Conservation (phyloP, 2,888 invertebrate genomes). For the Chouioia cunea region DNA sequence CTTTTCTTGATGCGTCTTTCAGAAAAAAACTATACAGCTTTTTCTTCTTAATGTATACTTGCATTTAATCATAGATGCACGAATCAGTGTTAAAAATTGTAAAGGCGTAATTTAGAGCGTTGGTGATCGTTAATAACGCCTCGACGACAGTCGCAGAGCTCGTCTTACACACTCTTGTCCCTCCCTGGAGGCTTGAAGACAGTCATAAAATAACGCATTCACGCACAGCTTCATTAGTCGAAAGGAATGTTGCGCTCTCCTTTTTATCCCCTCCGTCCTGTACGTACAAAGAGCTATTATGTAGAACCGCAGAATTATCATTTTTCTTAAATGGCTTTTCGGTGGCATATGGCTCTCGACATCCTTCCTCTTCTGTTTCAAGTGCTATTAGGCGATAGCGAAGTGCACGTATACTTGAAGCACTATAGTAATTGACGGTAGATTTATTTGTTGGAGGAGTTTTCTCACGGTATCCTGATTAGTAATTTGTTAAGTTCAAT, state of each 20-base stretch:
- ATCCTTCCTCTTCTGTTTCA: slow-evolving; percentile 14
- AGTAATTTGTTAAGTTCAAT: neutral
- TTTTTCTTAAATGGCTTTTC: slow-evolving; percentile 25
- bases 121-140: slow-evolving; percentile 22
- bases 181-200: neutral
- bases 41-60: too few relatives aligned
- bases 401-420: slow-evolving; percentile 7
- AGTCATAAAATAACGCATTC: slow-evolving; percentile 17
- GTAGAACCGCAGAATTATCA: slow-evolving; percentile 17
- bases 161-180: neutral
- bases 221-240: slow-evolving; percentile 30
- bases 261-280: neutral
- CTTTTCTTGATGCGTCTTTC: slow-evolving; percentile 13
- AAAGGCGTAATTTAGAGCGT: slow-evolving; percentile 11
- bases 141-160: slow-evolving; percentile 1
- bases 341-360: slow-evolving; percentile 16
- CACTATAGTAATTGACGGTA: slow-evolving; percentile 1
- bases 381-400: slow-evolving; percentile 1
- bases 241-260: slow-evolving; percentile 8
- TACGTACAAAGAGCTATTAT: slow-evolving; percentile 5
- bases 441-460: neutral
- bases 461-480: slow-evolving; percentile 4
- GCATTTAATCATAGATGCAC: too few relatives aligned
- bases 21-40: neutral
- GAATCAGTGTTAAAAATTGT: slow-evolving; percentile 2